A percentile compares a stretch with the other conserved stretches of the same genome.
Conservation (phyloP, 2,888 invertebrate genomes). For the Ferdinandea cuprea region DNA sequence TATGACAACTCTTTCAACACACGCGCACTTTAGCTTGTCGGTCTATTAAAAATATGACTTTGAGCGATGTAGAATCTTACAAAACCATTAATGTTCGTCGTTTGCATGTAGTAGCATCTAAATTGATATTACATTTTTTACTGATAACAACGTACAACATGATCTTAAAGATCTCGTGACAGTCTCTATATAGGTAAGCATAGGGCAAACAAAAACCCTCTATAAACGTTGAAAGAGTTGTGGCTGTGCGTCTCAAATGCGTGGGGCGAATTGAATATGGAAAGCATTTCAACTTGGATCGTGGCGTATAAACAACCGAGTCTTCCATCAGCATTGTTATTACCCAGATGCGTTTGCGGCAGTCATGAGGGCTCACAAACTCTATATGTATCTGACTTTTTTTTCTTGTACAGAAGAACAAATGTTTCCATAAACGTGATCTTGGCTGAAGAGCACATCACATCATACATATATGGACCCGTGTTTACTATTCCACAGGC, state of each 20-base stretch:
- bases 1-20: slow-evolving; percentile 52
- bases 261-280: slow-evolving; percentile 50
- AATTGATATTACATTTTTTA: slow-evolving; percentile 21
- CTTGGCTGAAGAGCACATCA: slow-evolving; percentile 6
- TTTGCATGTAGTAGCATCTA: slow-evolving; percentile 17
- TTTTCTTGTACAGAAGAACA: background rate
- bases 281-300: slow-evolving; percentile 60
- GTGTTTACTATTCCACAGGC: slow-evolving; percentile 18
- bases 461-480: slow-evolving; percentile 24
- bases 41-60: slow-evolving; percentile 16
- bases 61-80: slow-evolving; percentile 4
- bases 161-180: slow-evolving; percentile 46
- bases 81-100: slow-evolving; percentile 20
- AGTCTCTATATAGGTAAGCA: slow-evolving; percentile 20
- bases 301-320: slow-evolving; percentile 59
- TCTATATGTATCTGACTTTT: slow-evolving; percentile 20
- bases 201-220: background rate
- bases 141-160: slow-evolving; percentile 41
- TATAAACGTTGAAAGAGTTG: slow-evolving; percentile 7
- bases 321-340: slow-evolving; percentile 42
- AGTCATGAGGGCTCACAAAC: slow-evolving; percentile 38
- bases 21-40: no score
- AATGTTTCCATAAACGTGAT: slow-evolving; percentile 33
- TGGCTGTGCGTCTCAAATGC: slow-evolving; percentile 32
- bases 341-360: slow-evolving; percentile 22